Percentiles rank a stretch among this genome's conserved stretches.
Evolutionary conservation across 2,113 vertebrate genomes (phyloP).

Genomic region (Sula dactylatra): DNA sequence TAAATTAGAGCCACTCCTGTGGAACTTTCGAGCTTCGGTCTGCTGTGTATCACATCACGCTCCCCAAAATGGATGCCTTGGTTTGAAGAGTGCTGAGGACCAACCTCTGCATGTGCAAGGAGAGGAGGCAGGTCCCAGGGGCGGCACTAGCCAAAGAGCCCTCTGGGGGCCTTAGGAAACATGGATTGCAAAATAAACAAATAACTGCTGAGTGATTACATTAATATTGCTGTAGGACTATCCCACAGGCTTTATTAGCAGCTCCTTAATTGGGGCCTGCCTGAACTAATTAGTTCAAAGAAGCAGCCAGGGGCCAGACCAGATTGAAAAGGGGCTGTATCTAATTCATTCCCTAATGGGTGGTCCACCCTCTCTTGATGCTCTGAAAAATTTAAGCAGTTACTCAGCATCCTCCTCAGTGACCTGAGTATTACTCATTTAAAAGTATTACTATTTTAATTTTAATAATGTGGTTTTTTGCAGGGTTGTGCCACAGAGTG

Average conservation of each 20-base stretch:
- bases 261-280: background rate
- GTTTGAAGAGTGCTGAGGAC: background rate
- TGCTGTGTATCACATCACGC: rapidly evolving
- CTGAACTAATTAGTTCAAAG: background rate
- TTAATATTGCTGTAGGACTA: background rate
- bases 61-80: background rate
- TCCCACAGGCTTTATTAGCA: background rate
- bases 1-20: background rate
- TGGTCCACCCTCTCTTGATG: background rate
- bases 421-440: background rate
- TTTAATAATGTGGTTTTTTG: background rate
- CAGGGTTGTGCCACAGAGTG: background rate
- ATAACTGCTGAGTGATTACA: background rate
- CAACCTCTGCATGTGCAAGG: background rate
- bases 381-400: background rate
- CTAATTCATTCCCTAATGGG: background rate
- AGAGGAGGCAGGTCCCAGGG: background rate
- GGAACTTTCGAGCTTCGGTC: background rate
- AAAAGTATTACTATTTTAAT: background rate
- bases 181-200: background rate
- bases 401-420: background rate
- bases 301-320: background rate
- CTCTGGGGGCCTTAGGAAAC: background rate
- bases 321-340: background rate
- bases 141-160: background rate